Evolutionary conservation across 2,113 vertebrate genomes (phyloP), one percentile per base, ranked within the genome.

Genomic region (Nasalis larvatus): DNA sequence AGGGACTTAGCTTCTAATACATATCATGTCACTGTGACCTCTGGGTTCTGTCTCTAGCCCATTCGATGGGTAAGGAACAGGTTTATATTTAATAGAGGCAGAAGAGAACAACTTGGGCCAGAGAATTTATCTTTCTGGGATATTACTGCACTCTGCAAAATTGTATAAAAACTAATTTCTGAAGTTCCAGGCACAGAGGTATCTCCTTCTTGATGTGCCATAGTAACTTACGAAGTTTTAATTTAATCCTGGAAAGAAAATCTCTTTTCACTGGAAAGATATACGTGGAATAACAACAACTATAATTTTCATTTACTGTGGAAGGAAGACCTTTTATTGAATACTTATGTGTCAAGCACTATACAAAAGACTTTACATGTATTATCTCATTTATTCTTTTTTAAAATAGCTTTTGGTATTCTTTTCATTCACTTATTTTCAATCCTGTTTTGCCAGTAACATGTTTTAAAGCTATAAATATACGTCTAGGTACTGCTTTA

Each of bases 151-250:
- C 37, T 69, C 7, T 66, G 30, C 2, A 27, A 82, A 47, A 89
- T 60, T 89, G 11, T 58, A 49, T 81, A 37, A 56, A 85, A 88
- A 73, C 63, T 37, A 47, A 86, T 82, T 96, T 85, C 63, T 80
- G 47, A 86, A 90, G 63, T n/a, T 78, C 37, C 21, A 16, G 56
- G 27, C 71, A 76, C n/a, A 90, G 80, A 56, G 25, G 13, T 81
- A n/a, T 37, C 74, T 92, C 54, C 66, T 66, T 84, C 86, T 86
- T 69, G 20, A 47, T 23, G 2, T 52, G 4, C 7, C 49, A 13
- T 71, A 52, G 35, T 66, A 92, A 45, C 54, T 95, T 94, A 49
- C 35, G 21, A 78, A 95, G n/a, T 49, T 96, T 94, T 89, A 77
- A 95, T 14, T 47, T 93, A 82, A 54, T 82, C 56, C 81, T 94